phyloP scores from a whole-genome alignment of 2,797 vertebrate species.

The Myotis findleyi region DNA sequence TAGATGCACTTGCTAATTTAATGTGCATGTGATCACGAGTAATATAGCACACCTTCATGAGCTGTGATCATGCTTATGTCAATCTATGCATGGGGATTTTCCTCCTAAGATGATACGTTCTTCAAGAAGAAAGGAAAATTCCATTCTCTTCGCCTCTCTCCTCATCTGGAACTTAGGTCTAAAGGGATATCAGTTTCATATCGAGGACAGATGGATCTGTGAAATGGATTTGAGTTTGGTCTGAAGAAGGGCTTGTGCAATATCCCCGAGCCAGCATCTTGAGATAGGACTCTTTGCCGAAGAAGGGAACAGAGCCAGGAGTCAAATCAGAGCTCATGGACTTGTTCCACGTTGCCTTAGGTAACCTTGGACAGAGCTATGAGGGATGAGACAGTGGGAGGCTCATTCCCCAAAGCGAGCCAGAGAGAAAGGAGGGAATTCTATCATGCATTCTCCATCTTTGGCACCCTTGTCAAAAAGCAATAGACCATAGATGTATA shows the following conservation, averaged over 20 bases:
- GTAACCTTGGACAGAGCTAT: neutral
- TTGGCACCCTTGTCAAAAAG: neutral
- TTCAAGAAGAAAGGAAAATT: constrained; percentile 42
- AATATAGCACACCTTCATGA: neutral
- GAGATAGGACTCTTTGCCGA: neutral
- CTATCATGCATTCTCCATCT: neutral
- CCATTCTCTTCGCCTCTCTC: neutral
- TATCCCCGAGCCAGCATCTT: neutral
- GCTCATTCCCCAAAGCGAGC: neutral
- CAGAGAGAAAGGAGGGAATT: neutral
- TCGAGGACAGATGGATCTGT: neutral
- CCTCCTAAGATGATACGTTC: neutral
- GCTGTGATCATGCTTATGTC: neutral
- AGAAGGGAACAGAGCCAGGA: neutral
- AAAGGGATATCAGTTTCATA: neutral
- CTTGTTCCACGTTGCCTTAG: neutral
- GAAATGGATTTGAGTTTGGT: neutral
- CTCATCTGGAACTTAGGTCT: neutral
- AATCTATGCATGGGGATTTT: neutral
- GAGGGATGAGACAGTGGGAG: neutral
- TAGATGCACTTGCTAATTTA: neutral
- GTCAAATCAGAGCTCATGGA: neutral
- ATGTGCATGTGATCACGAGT: neutral
- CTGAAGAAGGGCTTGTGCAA: neutral
- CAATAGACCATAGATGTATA: neutral